phyloP scores from a whole-genome alignment of 2,888 invertebrate species.

The Ophion obscuratus region DNA sequence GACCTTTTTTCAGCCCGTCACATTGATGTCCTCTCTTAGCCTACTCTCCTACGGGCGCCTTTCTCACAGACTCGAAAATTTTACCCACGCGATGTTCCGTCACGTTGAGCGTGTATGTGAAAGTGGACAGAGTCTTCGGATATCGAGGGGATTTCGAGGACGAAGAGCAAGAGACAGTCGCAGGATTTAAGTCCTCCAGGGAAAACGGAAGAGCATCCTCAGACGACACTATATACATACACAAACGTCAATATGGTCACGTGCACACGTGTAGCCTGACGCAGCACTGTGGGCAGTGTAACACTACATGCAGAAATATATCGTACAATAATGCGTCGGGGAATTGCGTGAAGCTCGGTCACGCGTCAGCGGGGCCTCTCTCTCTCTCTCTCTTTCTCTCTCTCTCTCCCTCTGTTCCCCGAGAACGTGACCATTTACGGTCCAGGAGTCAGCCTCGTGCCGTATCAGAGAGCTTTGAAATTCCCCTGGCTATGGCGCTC shows the following conservation, averaged over 20 bases:
- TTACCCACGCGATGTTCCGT: not conserved
- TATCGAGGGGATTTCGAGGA: conserved; percentile 33
- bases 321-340: conserved; percentile 47
- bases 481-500: conserved; percentile 40
- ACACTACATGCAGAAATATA: conserved; percentile 40
- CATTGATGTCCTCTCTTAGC: no score
- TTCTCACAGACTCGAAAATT: conserved; percentile 3
- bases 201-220: conserved; percentile 41
- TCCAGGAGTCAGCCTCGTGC: conserved; percentile 53
- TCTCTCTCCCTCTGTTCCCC: conserved; percentile 34
- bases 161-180: conserved; percentile 12
- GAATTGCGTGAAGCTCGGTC: conserved; percentile 62
- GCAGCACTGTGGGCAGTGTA: conserved; percentile 16
- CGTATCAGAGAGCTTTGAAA: conserved; percentile 49
- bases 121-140: not conserved
- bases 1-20: no score
- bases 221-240: not conserved
- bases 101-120: not conserved
- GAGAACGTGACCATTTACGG: conserved; percentile 68
- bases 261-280: not conserved
- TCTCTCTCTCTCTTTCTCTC: conserved; percentile 47
- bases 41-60: not conserved
- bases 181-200: conserved; percentile 48
- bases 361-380: conserved; percentile 54
- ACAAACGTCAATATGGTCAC: not conserved